These are phyloP conservation scores for Lepus europaeus DNA, from an alignment of 2,113 vertebrate species.

Conservation along the genomic window DNA sequence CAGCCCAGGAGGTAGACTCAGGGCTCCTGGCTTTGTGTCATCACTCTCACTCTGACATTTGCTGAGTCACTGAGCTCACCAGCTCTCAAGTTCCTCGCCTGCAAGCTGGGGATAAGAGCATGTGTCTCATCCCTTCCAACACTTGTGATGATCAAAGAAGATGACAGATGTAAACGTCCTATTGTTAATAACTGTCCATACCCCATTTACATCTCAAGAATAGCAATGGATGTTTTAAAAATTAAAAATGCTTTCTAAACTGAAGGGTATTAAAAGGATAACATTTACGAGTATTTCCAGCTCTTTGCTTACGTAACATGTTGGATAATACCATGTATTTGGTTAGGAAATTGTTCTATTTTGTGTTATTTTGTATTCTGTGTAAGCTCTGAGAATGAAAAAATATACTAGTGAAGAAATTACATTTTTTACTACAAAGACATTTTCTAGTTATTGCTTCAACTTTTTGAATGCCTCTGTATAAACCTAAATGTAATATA, in stretches of 20 bases:
- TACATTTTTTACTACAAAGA: background rate
- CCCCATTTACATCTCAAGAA: background rate
- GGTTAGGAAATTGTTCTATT: background rate
- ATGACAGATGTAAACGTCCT: background rate
- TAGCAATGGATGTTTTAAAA: background rate
- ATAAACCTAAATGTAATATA: no score
- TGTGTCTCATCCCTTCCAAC: background rate
- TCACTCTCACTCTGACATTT: fast-evolving
- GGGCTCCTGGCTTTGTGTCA: background rate
- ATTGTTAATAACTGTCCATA: no score
- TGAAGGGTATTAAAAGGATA: background rate
- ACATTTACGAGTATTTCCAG: background rate
- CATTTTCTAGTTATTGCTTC: background rate
- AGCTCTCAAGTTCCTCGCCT: background rate
- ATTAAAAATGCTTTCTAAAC: background rate
- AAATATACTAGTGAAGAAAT: background rate
- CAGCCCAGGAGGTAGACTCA: background rate
- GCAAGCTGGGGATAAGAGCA: background rate
- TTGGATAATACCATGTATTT: background rate
- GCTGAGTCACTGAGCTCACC: background rate
- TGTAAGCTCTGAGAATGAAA: background rate
- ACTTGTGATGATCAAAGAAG: background rate
- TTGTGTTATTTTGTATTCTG: background rate
- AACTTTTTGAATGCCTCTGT: background rate
- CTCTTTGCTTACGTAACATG: background rate